A percentile compares a stretch with the other conserved stretches of the same genome.
Evolutionary conservation across 1,140 invertebrate genomes (phyloP).

Genomic region (Camponotus floridanus): DNA sequence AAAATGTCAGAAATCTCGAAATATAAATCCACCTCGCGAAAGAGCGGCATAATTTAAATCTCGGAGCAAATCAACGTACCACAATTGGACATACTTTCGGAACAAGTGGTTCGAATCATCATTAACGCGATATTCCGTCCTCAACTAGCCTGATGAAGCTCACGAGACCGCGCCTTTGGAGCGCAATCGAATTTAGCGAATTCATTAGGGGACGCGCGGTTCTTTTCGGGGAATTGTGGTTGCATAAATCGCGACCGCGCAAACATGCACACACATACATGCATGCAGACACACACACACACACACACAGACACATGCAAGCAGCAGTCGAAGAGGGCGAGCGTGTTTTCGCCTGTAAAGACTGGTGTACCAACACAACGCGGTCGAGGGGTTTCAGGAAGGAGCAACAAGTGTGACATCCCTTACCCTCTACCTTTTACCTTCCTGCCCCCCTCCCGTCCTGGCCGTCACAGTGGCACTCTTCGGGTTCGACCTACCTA

Average conservation of each 20-base stretch:
- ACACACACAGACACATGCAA: neutral
- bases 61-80: neutral
- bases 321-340: slow-evolving; percentile 24
- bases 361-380: slow-evolving; percentile 39
- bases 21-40: neutral
- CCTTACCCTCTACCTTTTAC: slow-evolving; percentile 72
- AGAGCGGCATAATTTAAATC: neutral
- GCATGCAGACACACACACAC: neutral
- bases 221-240: slow-evolving; percentile 52
- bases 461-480: slow-evolving; percentile 30
- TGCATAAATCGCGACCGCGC: slow-evolving; percentile 55
- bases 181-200: slow-evolving; percentile 54
- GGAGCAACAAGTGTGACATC: slow-evolving; percentile 78
- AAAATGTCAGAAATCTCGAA: slow-evolving; percentile 7
- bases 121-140: slow-evolving; percentile 14
- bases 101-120: neutral
- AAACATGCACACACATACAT: neutral
- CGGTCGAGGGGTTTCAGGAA: slow-evolving; percentile 60
- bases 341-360: slow-evolving; percentile 55
- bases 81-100: neutral
- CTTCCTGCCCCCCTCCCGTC: slow-evolving; percentile 44
- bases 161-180: slow-evolving; percentile 18
- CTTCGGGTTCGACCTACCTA: slow-evolving; percentile 66
- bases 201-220: slow-evolving; percentile 40
- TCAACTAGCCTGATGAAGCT: slow-evolving; percentile 23